Evolutionary conservation across 2,888 invertebrate species (phyloP).

Genomic region (Orchestes rusci): DNA sequence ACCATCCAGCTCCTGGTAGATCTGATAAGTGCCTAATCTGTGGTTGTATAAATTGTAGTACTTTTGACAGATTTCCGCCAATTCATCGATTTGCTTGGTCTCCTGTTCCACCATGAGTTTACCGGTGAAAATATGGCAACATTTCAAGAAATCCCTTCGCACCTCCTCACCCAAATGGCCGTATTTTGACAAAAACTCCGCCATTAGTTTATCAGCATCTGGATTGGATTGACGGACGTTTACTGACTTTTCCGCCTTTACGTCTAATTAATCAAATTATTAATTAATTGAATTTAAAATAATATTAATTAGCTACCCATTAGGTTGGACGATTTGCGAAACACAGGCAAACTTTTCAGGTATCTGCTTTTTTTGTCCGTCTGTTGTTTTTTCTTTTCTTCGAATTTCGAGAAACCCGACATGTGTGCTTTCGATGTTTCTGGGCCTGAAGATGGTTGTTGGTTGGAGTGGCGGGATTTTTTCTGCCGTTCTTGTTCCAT

Average conservation of each 20-base stretch:
- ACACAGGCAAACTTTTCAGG: slow-evolving; percentile 58
- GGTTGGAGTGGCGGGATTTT: slow-evolving; percentile 28
- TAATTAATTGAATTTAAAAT: not conserved
- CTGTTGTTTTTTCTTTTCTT: slow-evolving; percentile 77
- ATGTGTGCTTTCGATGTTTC: slow-evolving; percentile 34
- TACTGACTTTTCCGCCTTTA: slow-evolving; percentile 23
- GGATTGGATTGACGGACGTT: slow-evolving; percentile 45
- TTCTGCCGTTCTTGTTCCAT: slow-evolving; percentile 56
- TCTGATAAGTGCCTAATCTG: slow-evolving; percentile 56
- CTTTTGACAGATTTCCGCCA: slow-evolving; percentile 85
- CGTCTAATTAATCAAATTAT: not conserved
- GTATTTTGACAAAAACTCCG: slow-evolving; percentile 36
- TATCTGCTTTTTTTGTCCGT: slow-evolving; percentile 57
- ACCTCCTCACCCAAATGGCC: slow-evolving; percentile 45
- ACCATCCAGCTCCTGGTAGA: slow-evolving; percentile 56
- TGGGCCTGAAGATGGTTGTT: slow-evolving; percentile 3
- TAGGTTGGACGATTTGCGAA: slow-evolving; percentile 59
- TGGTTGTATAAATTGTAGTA: slow-evolving; percentile 79
- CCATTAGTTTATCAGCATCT: slow-evolving; percentile 47
- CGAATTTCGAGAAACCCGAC: slow-evolving; percentile 70
- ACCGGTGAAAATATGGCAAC: slow-evolving; percentile 58
- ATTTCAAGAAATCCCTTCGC: slow-evolving; percentile 56
- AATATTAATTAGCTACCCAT: slow-evolving; percentile 47
- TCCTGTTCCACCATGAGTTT: slow-evolving; percentile 56
- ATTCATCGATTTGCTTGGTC: slow-evolving; percentile 66